Evolutionary conservation across 2,113 vertebrate genomes (phyloP).

Genomic region (Podocnemis expansa): DNA sequence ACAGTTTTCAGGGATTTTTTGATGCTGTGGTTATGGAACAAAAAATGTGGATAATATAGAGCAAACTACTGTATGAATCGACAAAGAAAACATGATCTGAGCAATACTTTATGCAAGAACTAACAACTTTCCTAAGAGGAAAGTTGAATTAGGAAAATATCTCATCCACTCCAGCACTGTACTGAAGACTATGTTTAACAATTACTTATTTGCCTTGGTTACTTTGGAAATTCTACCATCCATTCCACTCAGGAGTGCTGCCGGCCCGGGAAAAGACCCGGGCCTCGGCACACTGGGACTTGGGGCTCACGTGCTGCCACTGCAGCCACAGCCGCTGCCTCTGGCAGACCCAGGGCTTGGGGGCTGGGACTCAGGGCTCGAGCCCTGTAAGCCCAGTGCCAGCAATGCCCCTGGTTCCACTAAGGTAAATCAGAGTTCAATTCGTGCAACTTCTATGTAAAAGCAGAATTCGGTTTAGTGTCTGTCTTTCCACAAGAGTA

Average conservation of each 20-base stretch:
- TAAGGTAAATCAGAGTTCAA: not conserved
- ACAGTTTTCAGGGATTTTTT: not conserved
- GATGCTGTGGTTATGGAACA: not conserved
- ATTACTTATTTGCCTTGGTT: not conserved
- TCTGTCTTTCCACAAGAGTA: not conserved
- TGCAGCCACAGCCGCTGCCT: too few relatives aligned
- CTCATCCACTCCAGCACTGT: not conserved
- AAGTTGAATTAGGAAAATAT: not conserved
- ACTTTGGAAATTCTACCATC: not conserved
- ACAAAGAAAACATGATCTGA: not conserved
- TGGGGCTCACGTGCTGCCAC: too few relatives aligned
- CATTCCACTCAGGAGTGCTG: not conserved
- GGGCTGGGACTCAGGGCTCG: too few relatives aligned
- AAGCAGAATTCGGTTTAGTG: not conserved
- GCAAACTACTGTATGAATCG: not conserved
- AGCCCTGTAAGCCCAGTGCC: too few relatives aligned
- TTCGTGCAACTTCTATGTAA: not conserved
- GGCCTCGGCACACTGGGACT: too few relatives aligned
- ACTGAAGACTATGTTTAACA: not conserved
- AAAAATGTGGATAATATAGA: not conserved
- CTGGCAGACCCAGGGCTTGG: too few relatives aligned
- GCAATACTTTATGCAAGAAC: not conserved
- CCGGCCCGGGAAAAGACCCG: too few relatives aligned
- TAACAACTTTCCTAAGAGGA: not conserved
- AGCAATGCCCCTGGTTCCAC: too few relatives aligned